A percentile compares a stretch with the other conserved stretches of the same genome.
Conservation (phyloP, 2,888 invertebrate species). For the Caenorhabditis sp. region DNA sequence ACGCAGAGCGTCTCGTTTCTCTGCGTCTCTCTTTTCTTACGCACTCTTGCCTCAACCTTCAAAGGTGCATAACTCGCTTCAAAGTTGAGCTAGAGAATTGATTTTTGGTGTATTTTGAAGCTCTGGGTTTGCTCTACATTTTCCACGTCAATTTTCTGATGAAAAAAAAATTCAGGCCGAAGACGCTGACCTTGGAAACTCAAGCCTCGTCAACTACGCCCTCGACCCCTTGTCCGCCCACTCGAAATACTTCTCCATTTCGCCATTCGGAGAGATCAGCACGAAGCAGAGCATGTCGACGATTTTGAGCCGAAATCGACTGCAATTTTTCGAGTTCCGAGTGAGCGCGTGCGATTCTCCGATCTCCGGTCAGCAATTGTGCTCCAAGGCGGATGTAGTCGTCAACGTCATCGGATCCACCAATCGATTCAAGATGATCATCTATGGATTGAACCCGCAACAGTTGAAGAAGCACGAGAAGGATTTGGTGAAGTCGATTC, state of each 20-base stretch:
- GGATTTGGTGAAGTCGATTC: conserved; percentile 79
- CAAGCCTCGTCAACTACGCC: conserved; percentile 90
- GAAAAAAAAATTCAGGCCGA: conserved; percentile 87
- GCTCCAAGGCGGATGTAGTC: conserved; percentile 78
- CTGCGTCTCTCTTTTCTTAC: background rate
- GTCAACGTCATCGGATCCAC: conserved; percentile 78
- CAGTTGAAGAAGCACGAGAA: conserved; percentile 78
- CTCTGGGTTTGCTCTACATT: no score
- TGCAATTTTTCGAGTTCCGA: conserved; percentile 76
- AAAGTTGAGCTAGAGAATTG: background rate
- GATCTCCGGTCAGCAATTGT: conserved; percentile 75
- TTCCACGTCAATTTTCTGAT: background rate
- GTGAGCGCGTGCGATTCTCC: conserved; percentile 81
- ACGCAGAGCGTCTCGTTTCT: background rate
- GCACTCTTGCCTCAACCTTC: background rate
- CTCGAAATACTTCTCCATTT: conserved; percentile 80
- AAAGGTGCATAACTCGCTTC: background rate
- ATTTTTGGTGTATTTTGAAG: background rate
- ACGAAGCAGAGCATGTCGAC: conserved; percentile 78
- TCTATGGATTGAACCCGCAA: conserved; percentile 77
- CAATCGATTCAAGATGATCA: conserved; percentile 79
- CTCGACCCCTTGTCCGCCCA: conserved; percentile 84
- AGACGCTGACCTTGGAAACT: conserved; percentile 91
- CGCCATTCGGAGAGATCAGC: conserved; percentile 77
- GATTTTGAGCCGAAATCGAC: conserved; percentile 72